These are phyloP conservation scores for Portunus trituberculatus DNA, from an alignment of 1,140 invertebrate genomes.

Conservation along the genomic window DNA sequence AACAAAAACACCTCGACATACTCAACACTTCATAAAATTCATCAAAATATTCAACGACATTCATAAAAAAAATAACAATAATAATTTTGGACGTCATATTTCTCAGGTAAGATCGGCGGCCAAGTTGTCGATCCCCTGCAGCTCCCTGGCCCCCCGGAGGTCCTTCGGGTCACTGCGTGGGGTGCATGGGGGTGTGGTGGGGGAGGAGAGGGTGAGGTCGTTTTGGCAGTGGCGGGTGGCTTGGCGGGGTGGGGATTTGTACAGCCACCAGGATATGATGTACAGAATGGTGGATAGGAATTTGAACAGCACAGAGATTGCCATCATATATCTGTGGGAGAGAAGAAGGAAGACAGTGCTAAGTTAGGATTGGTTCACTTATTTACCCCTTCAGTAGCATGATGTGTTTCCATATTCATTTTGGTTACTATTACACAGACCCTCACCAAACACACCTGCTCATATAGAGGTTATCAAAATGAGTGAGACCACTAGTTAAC, in stretches of 20 bases:
- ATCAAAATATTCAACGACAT: background rate
- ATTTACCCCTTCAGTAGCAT: too few species aligned
- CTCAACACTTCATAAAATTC: background rate
- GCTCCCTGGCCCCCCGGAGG: background rate
- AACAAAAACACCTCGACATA: too few species aligned
- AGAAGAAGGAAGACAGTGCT: background rate
- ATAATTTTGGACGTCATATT: background rate
- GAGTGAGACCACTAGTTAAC: background rate
- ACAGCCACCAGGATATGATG: slow-evolving; percentile 57
- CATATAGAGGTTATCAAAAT: background rate
- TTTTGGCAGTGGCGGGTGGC: too few species aligned
- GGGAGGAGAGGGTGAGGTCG: background rate
- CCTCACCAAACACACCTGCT: background rate
- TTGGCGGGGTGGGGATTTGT: background rate
- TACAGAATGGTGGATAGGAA: slow-evolving; percentile 45
- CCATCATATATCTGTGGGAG: slow-evolving; percentile 60
- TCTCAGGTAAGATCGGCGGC: background rate
- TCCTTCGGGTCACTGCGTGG: background rate
- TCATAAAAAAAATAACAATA: background rate
- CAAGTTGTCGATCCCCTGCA: slow-evolving; percentile 31
- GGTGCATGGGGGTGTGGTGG: background rate
- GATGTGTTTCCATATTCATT: too few species aligned
- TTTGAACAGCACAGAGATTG: slow-evolving; percentile 54
- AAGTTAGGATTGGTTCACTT: background rate
- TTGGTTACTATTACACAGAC: background rate